Evolutionary conservation across 2,113 vertebrate species (phyloP).

Genomic region (Brachypteracias leptosomus): DNA sequence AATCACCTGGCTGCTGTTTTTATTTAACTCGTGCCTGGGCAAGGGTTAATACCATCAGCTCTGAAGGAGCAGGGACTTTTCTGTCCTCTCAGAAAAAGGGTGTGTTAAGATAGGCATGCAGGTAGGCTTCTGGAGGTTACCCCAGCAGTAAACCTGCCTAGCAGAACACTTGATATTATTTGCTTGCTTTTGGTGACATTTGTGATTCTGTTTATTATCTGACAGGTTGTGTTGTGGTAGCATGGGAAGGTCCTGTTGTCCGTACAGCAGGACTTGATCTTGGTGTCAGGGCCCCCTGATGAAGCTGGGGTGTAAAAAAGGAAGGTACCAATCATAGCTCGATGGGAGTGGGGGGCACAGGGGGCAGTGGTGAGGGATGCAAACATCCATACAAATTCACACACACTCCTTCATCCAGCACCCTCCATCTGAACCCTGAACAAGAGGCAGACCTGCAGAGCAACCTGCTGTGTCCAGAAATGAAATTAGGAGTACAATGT

Average conservation of each 20-base stretch:
- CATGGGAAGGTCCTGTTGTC: not conserved
- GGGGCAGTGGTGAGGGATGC: not conserved
- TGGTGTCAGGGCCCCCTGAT: not conserved
- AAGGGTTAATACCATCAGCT: not conserved
- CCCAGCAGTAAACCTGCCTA: not conserved
- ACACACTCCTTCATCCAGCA: rapidly evolving
- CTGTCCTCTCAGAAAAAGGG: not conserved
- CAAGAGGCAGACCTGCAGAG: not conserved
- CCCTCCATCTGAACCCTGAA: not conserved
- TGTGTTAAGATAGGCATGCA: not conserved
- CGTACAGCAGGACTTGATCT: not conserved
- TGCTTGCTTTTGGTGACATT: not conserved
- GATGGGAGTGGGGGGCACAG: not conserved
- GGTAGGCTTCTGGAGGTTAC: not conserved
- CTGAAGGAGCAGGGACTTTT: not conserved
- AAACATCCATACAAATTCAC: not conserved
- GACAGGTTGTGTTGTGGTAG: not conserved
- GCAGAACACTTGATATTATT: not conserved
- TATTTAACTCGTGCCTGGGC: not conserved
- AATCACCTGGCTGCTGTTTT: not conserved
- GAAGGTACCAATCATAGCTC: not conserved
- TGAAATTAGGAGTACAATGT: not conserved
- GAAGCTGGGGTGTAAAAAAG: not conserved
- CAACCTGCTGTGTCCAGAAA: not conserved
- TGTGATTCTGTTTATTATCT: not conserved